Evolutionary conservation across 2,888 invertebrate species (phyloP).

Genomic region (Sesia bembeciformis): DNA sequence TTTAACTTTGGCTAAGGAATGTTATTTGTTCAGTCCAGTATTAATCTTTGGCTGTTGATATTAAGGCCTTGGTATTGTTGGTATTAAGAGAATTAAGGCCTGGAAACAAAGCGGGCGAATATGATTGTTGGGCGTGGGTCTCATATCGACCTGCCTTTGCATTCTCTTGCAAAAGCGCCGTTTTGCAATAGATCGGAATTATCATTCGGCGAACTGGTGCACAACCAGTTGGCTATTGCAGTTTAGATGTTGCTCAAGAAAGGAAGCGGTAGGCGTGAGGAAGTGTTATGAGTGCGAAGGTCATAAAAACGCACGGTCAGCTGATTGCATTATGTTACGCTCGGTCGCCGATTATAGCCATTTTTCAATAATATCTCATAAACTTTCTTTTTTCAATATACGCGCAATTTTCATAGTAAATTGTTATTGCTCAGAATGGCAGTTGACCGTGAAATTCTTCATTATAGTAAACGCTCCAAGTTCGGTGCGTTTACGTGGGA

Average conservation of each 20-base stretch:
- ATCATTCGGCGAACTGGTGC: slow-evolving; percentile 70
- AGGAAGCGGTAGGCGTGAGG: slow-evolving; percentile 55
- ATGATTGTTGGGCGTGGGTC: slow-evolving; percentile 64
- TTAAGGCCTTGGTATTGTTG: too few species aligned
- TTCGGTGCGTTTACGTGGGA: not conserved
- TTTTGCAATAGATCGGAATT: slow-evolving; percentile 69
- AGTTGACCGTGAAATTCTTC: too few species aligned
- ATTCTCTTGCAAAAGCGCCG: slow-evolving; percentile 51
- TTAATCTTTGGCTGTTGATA: not conserved
- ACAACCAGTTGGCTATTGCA: slow-evolving; percentile 51
- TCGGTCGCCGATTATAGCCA: slow-evolving; percentile 3
- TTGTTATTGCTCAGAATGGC: not conserved
- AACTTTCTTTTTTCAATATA: not conserved
- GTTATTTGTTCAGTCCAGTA: too few species aligned
- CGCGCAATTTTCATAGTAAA: not conserved
- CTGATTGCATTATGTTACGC: slow-evolving; percentile 31
- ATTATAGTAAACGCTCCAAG: too few species aligned
- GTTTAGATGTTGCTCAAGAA: slow-evolving; percentile 41
- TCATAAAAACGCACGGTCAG: slow-evolving; percentile 38
- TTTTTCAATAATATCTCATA: not conserved
- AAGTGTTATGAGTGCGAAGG: slow-evolving; percentile 54
- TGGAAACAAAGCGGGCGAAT: slow-evolving; percentile 45
- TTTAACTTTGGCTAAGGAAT: too few species aligned
- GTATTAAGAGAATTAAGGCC: not conserved
- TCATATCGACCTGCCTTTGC: slow-evolving; percentile 54